Percentiles rank a stretch among this genome's conserved stretches.
Conservation (phyloP, 2,113 vertebrate species). For the Oncorhynchus masou region DNA sequence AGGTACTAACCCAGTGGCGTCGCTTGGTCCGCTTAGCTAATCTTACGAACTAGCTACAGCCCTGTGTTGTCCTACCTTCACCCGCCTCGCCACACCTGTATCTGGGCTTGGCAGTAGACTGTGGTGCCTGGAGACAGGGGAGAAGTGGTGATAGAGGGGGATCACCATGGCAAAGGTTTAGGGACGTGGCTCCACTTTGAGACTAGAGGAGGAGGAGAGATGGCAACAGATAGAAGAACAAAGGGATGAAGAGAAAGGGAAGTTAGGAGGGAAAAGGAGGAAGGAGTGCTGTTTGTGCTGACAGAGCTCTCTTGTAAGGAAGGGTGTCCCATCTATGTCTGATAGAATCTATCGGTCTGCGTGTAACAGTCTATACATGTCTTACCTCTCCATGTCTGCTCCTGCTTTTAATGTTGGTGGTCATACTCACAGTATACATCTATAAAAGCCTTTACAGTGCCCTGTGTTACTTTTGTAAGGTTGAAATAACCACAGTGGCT, state of each 20-base stretch:
- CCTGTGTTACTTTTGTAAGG: no score
- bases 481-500: no score
- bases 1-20: slow-evolving; percentile 78
- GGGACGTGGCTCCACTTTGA: slow-evolving; percentile 17
- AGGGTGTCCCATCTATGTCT: no score
- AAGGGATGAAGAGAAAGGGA: background rate
- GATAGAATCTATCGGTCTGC: background rate
- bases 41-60: slow-evolving; percentile 44
- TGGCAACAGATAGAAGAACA: no score
- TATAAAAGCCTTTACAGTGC: background rate
- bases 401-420: background rate
- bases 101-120: slow-evolving; percentile 27
- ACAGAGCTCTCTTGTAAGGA: slow-evolving; percentile 7
- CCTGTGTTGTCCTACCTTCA: slow-evolving; percentile 9
- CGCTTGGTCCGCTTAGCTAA: slow-evolving; percentile 67
- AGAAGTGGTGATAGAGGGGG: slow-evolving; percentile 10
- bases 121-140: slow-evolving; percentile 21
- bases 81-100: background rate
- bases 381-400: background rate
- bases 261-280: slow-evolving; percentile 1
- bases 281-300: background rate
- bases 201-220: slow-evolving; percentile 4
- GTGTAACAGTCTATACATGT: background rate
- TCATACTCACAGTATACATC: background rate
- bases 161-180: slow-evolving; percentile 17